phyloP scores from a whole-genome alignment of 2,888 invertebrate species.

The Punctoribates punctum region DNA sequence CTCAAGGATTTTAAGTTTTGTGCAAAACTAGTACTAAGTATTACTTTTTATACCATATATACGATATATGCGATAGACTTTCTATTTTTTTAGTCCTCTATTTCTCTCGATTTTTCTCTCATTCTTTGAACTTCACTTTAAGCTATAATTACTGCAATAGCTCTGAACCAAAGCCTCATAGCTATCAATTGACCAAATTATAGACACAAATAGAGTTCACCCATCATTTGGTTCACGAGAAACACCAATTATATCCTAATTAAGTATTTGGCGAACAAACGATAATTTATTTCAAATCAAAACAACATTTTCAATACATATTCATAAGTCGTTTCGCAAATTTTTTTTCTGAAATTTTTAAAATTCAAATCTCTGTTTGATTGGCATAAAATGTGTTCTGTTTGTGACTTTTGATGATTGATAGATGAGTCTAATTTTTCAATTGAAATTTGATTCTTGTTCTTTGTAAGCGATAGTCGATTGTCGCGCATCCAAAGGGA shows the following conservation, averaged over 20 bases:
- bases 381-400: too few relatives aligned
- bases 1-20: constrained; percentile 33
- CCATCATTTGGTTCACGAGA: background rate
- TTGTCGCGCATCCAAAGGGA: background rate
- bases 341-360: too few relatives aligned
- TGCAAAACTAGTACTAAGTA: constrained; percentile 19
- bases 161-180: background rate
- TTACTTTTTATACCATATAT: constrained; percentile 19
- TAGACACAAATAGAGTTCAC: constrained; percentile 16
- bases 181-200: constrained; percentile 32
- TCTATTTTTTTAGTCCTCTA: constrained; percentile 11
- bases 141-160: constrained; percentile 24
- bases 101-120: background rate
- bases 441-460: background rate
- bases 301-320: too few relatives aligned
- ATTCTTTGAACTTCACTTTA: constrained; percentile 4
- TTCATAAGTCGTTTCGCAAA: too few relatives aligned
- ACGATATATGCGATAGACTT: background rate
- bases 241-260: background rate
- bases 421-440: background rate
- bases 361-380: too few relatives aligned
- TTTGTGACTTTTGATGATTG: background rate
- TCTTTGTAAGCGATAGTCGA: background rate
- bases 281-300: too few relatives aligned
- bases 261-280: background rate